phyloP scores from a whole-genome alignment of 2,888 invertebrate species.

The Adelognathus sp. region DNA sequence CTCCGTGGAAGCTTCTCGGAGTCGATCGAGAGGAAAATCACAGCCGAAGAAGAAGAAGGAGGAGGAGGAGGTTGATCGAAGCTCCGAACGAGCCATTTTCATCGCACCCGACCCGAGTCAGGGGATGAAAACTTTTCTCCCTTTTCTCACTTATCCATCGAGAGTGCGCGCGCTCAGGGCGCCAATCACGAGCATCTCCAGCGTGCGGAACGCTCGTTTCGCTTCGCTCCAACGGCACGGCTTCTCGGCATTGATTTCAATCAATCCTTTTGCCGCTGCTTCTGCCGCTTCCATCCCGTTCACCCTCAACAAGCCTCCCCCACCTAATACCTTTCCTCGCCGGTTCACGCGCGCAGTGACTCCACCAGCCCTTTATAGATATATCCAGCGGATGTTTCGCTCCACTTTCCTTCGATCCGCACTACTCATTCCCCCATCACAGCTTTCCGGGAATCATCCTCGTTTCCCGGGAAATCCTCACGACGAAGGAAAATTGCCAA shows the following conservation, averaged over 20 bases:
- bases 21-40: slow-evolving; percentile 24
- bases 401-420: slow-evolving; percentile 1
- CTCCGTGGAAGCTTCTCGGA: slow-evolving; percentile 13
- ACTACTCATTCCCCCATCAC: slow-evolving; percentile 38
- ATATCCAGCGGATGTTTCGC: slow-evolving; percentile 36
- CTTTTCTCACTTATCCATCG: slow-evolving; percentile 47
- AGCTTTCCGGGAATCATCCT: slow-evolving; percentile 36
- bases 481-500: slow-evolving; percentile 64
- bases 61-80: slow-evolving; percentile 24
- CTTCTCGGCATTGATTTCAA: slow-evolving; percentile 71
- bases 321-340: slow-evolving; percentile 30
- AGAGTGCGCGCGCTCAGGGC: slow-evolving; percentile 31
- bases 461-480: slow-evolving; percentile 32
- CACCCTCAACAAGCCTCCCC: background rate
- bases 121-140: slow-evolving; percentile 26
- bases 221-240: slow-evolving; percentile 19
- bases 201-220: slow-evolving; percentile 27
- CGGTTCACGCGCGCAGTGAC: slow-evolving; percentile 12
- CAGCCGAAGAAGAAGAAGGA: background rate
- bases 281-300: slow-evolving; percentile 22
- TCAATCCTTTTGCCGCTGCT: slow-evolving; percentile 67
- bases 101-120: background rate
- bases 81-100: slow-evolving; percentile 46
- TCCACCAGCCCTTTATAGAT: background rate
- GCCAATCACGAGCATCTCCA: slow-evolving; percentile 60